These are phyloP conservation scores for Parelbella ahira DNA, from an alignment of 2,888 invertebrate genomes.

Conservation along the genomic window DNA sequence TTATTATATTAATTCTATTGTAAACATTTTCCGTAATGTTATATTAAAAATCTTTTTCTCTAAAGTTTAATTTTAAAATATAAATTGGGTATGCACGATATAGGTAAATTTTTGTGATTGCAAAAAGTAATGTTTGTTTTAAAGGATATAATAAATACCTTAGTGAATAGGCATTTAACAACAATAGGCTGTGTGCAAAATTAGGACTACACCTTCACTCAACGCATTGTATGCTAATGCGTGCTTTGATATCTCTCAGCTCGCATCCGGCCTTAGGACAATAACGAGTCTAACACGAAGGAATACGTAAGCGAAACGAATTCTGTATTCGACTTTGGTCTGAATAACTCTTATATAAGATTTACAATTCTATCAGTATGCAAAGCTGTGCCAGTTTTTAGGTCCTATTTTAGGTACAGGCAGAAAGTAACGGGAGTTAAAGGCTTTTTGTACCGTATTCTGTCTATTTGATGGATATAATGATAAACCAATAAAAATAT, in stretches of 20 bases:
- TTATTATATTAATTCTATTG: too few relatives aligned
- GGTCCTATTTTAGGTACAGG: not conserved
- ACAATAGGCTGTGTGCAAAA: constrained; percentile 17
- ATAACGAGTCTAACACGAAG: constrained; percentile 5
- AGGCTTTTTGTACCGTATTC: not conserved
- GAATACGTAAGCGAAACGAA: constrained; percentile 3
- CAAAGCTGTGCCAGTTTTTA: not conserved
- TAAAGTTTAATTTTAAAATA: too few relatives aligned
- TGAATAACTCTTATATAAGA: constrained; percentile 8
- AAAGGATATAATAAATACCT: too few relatives aligned
- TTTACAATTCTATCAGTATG: constrained; percentile 4
- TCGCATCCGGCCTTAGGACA: constrained; percentile 18
- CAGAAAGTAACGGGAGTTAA: constrained; percentile 8
- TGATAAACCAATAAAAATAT: too few relatives aligned
- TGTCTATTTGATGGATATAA: too few relatives aligned
- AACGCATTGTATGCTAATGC: constrained; percentile 27
- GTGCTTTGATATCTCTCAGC: constrained; percentile 16
- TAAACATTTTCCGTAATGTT: too few relatives aligned
- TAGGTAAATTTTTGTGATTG: too few relatives aligned
- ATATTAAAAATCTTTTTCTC: too few relatives aligned
- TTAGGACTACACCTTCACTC: constrained; percentile 15
- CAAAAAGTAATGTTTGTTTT: too few relatives aligned
- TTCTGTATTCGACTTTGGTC: constrained; percentile 11
- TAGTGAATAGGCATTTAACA: too few relatives aligned
- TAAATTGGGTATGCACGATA: too few relatives aligned